Conservation (phyloP, 2,113 vertebrate genomes). For the Leptobrachium ailaonicum region DNA sequence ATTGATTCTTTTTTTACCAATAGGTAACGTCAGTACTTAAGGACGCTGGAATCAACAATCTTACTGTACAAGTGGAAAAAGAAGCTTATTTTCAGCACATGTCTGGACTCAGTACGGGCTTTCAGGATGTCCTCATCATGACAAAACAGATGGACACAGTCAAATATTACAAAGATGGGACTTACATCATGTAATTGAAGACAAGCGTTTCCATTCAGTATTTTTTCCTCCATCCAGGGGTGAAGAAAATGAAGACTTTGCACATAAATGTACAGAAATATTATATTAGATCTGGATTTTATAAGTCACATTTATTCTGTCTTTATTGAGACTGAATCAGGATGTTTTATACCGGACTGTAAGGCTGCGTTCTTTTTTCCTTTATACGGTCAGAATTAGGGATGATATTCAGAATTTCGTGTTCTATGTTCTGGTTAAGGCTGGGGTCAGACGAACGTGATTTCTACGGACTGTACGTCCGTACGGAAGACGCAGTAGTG, state of each 20-base stretch:
- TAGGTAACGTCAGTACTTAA: constrained; percentile 92
- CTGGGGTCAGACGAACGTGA: no score
- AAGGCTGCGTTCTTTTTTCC: constrained; percentile 55
- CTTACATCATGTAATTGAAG: constrained; percentile 85
- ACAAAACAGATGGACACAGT: constrained; percentile 93
- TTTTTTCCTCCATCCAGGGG: constrained; percentile 34
- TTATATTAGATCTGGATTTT: constrained; percentile 60
- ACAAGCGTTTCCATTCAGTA: constrained; percentile 25
- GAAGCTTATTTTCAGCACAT: constrained; percentile 98
- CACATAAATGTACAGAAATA: constrained; percentile 63
- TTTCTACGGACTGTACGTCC: no score
- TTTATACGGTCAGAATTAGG: constrained; percentile 57
- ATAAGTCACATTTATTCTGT: constrained; percentile 49
- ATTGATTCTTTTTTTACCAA: not conserved
- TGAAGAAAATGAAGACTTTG: constrained; percentile 53
- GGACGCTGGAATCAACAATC: constrained; percentile 91
- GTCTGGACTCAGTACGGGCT: constrained; percentile 94
- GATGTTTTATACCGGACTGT: constrained; percentile 60
- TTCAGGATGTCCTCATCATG: constrained; percentile 92
- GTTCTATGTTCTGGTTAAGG: constrained; percentile 26
- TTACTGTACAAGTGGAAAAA: constrained; percentile 97
- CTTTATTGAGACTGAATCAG: constrained; percentile 60
- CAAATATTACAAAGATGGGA: constrained; percentile 90
- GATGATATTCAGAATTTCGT: constrained; percentile 49
- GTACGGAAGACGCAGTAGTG: no score